Percentiles rank a stretch among this genome's conserved stretches.
These are phyloP conservation scores for Murina feae DNA, from an alignment of 2,113 vertebrate species.

Conservation along the genomic window DNA sequence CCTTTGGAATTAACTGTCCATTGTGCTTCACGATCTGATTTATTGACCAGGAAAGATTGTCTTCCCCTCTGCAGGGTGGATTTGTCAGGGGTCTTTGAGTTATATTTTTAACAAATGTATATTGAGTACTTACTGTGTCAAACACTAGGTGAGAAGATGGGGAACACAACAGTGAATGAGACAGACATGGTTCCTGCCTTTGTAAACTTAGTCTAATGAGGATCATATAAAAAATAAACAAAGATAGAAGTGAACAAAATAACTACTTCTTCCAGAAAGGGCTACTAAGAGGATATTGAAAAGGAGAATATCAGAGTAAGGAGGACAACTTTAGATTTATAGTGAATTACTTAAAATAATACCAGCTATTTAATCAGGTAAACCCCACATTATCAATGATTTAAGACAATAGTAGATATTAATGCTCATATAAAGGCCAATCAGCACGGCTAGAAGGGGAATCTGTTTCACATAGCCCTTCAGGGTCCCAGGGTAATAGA, in stretches of 20 bases:
- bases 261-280: background rate
- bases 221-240: background rate
- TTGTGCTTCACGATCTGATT: background rate
- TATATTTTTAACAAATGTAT: background rate
- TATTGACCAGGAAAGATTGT: background rate
- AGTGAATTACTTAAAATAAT: background rate
- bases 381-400: background rate
- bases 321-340: background rate
- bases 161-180: background rate
- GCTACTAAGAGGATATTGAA: background rate
- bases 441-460: background rate
- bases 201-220: background rate
- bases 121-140: background rate
- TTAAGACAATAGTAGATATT: background rate
- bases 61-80: background rate
- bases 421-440: background rate
- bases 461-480: background rate
- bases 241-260: background rate
- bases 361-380: background rate
- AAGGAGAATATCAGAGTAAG: background rate
- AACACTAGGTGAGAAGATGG: background rate
- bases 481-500: background rate
- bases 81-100: background rate
- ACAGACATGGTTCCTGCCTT: background rate
- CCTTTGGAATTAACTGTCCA: background rate